A percentile compares a stretch with the other conserved stretches of the same genome.
These are phyloP conservation scores for Psococerastis gibbosa DNA, from an alignment of 2,888 invertebrate species.

Conservation along the genomic window DNA sequence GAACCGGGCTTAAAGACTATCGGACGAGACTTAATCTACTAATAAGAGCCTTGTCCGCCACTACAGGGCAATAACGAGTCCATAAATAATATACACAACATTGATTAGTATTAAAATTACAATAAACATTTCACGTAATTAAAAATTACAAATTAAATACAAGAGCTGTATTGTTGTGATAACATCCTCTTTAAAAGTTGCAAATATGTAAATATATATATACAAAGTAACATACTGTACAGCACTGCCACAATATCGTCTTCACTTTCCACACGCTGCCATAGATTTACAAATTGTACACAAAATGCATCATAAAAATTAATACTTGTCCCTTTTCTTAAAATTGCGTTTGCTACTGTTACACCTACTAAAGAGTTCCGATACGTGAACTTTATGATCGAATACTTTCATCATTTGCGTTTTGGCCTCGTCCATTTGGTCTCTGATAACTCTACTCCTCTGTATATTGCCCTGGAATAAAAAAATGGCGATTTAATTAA, in stretches of 20 bases:
- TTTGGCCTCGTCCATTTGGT: constrained; percentile 78
- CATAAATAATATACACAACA: constrained; percentile 7
- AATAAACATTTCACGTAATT: constrained; percentile 7
- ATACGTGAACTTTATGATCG: constrained; percentile 74
- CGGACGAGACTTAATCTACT: too few species aligned
- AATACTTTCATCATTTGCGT: constrained; percentile 75
- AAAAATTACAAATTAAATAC: constrained; percentile 2
- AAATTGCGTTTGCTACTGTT: constrained; percentile 82
- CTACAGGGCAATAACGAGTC: too few species aligned
- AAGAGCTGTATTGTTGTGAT: neutral
- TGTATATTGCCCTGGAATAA: constrained; percentile 75
- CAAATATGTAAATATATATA: too few species aligned
- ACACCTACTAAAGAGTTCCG: constrained; percentile 77
- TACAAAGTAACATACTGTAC: too few species aligned
- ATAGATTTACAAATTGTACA: constrained; percentile 9
- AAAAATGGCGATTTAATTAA: too few species aligned
- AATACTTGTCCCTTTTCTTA: constrained; percentile 60
- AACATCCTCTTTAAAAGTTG: neutral
- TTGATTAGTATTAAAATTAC: constrained; percentile 11
- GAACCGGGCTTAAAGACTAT: too few species aligned
- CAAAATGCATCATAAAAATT: constrained; percentile 9
- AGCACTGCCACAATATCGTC: too few species aligned
- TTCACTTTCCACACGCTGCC: too few species aligned
- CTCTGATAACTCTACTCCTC: constrained; percentile 78
- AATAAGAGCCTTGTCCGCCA: too few species aligned